Percentiles rank a stretch among this genome's conserved stretches.
Conservation (phyloP, 1,140 invertebrate genomes). For the Heterodera carotae region DNA sequence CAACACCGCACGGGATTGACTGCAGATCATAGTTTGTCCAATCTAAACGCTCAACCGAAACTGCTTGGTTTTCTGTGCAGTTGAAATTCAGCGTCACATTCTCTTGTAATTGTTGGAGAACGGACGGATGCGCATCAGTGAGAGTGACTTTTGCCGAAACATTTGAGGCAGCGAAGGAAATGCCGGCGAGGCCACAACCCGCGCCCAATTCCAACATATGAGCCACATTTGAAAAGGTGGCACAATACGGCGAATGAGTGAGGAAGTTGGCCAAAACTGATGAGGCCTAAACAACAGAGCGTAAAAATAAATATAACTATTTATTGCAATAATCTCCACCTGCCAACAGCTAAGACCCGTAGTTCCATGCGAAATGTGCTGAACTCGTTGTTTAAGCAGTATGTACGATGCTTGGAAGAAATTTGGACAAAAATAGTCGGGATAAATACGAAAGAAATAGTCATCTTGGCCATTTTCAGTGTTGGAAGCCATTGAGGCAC, state of each 20-base stretch:
- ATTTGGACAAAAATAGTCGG: background rate
- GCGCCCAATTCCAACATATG: constrained; percentile 41
- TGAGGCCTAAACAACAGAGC: background rate
- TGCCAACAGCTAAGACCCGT: constrained; percentile 33
- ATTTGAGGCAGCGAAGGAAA: constrained; percentile 15
- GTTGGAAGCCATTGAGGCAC: constrained; percentile 17
- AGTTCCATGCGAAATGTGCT: constrained; percentile 33
- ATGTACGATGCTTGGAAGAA: constrained; percentile 16
- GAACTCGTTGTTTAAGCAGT: constrained; percentile 15
- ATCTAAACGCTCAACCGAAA: background rate
- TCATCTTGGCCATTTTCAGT: background rate
- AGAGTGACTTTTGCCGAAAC: background rate
- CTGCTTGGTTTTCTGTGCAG: background rate
- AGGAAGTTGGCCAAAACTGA: constrained; percentile 28
- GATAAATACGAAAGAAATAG: constrained; percentile 24
- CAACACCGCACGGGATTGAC: background rate
- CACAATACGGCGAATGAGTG: constrained; percentile 4
- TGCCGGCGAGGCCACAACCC: constrained; percentile 44
- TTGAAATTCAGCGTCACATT: constrained; percentile 40
- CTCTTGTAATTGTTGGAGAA: constrained; percentile 25
- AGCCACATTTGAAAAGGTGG: background rate
- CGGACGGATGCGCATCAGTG: constrained; percentile 33
- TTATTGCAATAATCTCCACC: background rate
- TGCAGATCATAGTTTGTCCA: background rate
- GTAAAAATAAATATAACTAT: background rate